Conservation (phyloP, 2,113 vertebrate species). For the Chrysemys picta region DNA sequence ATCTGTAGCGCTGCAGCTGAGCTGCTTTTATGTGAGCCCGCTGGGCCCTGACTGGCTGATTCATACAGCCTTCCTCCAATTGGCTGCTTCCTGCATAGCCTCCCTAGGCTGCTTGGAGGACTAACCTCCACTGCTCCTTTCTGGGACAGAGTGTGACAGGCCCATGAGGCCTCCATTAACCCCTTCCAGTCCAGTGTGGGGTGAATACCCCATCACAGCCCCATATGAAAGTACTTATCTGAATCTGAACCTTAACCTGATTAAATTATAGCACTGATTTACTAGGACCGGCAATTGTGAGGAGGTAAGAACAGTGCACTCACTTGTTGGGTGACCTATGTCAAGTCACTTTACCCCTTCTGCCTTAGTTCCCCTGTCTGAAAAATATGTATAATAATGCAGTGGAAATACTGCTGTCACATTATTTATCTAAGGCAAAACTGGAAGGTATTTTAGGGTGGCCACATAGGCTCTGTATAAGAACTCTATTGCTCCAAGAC, state of each 20-base stretch:
- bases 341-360: neutral
- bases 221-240: neutral
- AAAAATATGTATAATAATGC: neutral
- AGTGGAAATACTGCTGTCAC: neutral
- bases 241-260: neutral
- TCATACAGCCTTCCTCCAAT: too few relatives aligned
- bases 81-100: too few relatives aligned
- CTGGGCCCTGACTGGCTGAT: too few relatives aligned
- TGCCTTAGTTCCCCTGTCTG: neutral
- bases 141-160: too few relatives aligned
- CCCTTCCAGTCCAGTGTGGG: too few relatives aligned
- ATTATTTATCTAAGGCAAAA: neutral
- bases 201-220: too few relatives aligned
- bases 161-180: too few relatives aligned
- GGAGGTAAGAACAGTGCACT: neutral
- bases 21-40: too few relatives aligned
- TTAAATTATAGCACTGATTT: neutral
- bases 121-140: too few relatives aligned
- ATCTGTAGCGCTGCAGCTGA: too few relatives aligned
- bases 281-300: fast-evolving
- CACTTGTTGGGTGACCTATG: neutral
- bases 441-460: neutral
- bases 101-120: too few relatives aligned
- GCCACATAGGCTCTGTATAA: neutral
- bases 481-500: neutral